A percentile compares a stretch with the other conserved stretches of the same genome.
Conservation (phyloP, 2,888 invertebrate genomes). For the Hemistola chrysoprasaria region DNA sequence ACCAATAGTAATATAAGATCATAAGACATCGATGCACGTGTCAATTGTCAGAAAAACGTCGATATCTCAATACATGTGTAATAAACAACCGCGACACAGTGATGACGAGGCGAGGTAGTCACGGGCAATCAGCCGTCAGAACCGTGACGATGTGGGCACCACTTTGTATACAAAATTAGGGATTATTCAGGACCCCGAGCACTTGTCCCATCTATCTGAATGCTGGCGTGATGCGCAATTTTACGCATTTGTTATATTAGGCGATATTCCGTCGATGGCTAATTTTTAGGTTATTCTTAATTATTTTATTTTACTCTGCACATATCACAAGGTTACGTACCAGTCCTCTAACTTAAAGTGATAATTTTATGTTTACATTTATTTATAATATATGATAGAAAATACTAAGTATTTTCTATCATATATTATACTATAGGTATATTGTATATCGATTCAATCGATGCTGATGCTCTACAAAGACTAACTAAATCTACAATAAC, state of each 20-base stretch:
- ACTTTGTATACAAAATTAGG: slow-evolving; percentile 73
- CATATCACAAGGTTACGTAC: too few species aligned
- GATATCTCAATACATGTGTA: slow-evolving; percentile 15
- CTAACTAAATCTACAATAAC: too few species aligned
- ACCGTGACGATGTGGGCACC: slow-evolving; percentile 61
- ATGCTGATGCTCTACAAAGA: too few species aligned
- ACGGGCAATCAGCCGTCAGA: slow-evolving; percentile 45
- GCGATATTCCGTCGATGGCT: slow-evolving; percentile 5
- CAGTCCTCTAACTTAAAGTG: too few species aligned
- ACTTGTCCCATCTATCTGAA: slow-evolving; percentile 5
- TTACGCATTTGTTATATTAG: slow-evolving; percentile 40
- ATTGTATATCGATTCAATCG: too few species aligned
- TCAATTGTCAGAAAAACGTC: slow-evolving; percentile 12
- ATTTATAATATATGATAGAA: too few species aligned
- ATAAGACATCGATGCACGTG: slow-evolving; percentile 17
- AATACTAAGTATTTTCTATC: too few species aligned
- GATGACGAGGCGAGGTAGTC: slow-evolving; percentile 46
- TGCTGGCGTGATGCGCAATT: slow-evolving; percentile 46
- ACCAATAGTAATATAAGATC: too few species aligned
- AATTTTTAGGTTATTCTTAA: too few species aligned
- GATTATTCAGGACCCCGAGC: slow-evolving; percentile 58
- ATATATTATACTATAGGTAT: too few species aligned
- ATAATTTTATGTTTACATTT: too few species aligned
- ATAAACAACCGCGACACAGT: slow-evolving; percentile 18
- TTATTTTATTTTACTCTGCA: too few species aligned